These are phyloP conservation scores for Cephalopholis sonnerati DNA, from an alignment of 2,113 vertebrate genomes.

Conservation along the genomic window DNA sequence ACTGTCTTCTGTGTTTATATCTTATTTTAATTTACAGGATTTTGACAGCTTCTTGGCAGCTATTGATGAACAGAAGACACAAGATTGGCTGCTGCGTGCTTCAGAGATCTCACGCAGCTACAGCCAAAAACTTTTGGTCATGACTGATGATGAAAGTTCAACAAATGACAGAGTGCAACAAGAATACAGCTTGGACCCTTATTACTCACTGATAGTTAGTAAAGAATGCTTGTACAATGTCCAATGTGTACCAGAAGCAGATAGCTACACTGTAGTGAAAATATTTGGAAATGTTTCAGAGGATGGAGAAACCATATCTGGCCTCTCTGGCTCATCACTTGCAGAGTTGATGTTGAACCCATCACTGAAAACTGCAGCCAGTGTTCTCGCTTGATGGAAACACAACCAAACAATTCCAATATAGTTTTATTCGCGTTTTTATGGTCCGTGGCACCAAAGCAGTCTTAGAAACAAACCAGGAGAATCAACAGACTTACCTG, in stretches of 20 bases:
- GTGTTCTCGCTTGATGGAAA: slow-evolving; percentile 58
- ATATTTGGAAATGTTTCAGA: slow-evolving; percentile 56
- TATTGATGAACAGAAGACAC: slow-evolving; percentile 22
- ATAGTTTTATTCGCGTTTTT: slow-evolving; percentile 39
- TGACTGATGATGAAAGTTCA: slow-evolving; percentile 47
- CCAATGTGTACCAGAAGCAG: slow-evolving; percentile 40
- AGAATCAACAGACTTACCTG: slow-evolving; percentile 47
- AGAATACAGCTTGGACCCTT: slow-evolving; percentile 64
- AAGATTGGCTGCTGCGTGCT: slow-evolving; percentile 41
- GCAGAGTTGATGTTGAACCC: slow-evolving; percentile 51
- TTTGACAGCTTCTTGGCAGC: slow-evolving; percentile 17
- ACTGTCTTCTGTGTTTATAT: neutral
- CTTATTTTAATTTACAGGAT: slow-evolving; percentile 21
- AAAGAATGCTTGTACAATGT: slow-evolving; percentile 34
- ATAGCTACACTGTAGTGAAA: slow-evolving; percentile 37
- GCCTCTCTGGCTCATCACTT: slow-evolving; percentile 42
- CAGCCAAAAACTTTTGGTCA: slow-evolving; percentile 52
- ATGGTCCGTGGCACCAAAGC: slow-evolving; percentile 8
- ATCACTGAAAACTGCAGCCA: neutral
- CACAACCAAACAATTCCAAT: slow-evolving; percentile 47
- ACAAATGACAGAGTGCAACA: slow-evolving; percentile 38
- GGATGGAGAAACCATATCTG: slow-evolving; percentile 52
- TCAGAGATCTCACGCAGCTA: slow-evolving; percentile 57
- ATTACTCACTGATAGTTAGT: slow-evolving; percentile 44
- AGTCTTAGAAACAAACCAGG: slow-evolving; percentile 56